Percentiles rank a stretch among this genome's conserved stretches.
Evolutionary conservation across 2,888 invertebrate genomes (phyloP).

Genomic region (Dasypolia templi): DNA sequence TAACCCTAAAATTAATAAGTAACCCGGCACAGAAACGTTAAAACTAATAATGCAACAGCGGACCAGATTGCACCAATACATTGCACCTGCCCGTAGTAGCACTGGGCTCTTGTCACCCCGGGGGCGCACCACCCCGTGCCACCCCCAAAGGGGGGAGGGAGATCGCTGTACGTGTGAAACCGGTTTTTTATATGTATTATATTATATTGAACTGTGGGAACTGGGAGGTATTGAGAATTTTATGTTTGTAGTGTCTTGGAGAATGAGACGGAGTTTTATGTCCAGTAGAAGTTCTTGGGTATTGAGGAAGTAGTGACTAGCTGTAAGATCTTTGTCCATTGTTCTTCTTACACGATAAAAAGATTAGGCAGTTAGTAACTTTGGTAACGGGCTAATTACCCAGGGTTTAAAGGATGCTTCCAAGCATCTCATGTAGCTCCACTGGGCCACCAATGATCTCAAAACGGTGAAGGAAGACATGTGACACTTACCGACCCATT

Average conservation of each 20-base stretch:
- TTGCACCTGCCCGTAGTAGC: constrained; percentile 79
- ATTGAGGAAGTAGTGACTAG: no score
- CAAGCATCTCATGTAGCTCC: background rate
- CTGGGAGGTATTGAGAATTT: constrained; percentile 60
- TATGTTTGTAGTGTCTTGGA: constrained; percentile 46
- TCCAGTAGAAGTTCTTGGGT: background rate
- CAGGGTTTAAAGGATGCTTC: no score
- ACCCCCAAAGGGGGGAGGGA: constrained; percentile 62
- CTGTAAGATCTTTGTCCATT: no score
- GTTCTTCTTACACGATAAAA: background rate
- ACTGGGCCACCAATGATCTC: no score
- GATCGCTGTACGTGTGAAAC: constrained; percentile 79
- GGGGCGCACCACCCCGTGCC: constrained; percentile 60
- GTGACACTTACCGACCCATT: no score
- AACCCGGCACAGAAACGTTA: constrained; percentile 63
- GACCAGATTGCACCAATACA: constrained; percentile 84
- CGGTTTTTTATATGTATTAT: constrained; percentile 81
- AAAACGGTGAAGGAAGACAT: no score
- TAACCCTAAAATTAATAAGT: constrained; percentile 69
- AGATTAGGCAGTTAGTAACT: background rate
- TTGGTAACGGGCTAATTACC: no score
- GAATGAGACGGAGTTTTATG: background rate
- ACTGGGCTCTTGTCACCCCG: constrained; percentile 76
- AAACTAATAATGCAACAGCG: constrained; percentile 80
- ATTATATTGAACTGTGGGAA: constrained; percentile 67